Percentiles rank a stretch among this genome's conserved stretches.
These are phyloP conservation scores for Jaculus jaculus DNA, from an alignment of 2,113 vertebrate species.

Conservation along the genomic window DNA sequence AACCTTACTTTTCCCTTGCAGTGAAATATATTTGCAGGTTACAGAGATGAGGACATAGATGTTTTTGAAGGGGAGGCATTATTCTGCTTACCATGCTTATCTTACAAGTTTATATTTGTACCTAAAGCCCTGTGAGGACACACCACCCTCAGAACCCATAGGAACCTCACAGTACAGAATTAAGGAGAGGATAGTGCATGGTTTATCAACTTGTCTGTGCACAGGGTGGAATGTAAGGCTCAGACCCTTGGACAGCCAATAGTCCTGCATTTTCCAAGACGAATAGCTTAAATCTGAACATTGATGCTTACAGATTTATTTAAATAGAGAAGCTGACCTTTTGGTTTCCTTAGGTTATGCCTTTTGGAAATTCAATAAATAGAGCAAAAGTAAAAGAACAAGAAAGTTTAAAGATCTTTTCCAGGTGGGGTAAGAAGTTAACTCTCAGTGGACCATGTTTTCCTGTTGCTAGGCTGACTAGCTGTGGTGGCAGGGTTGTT, in stretches of 20 bases:
- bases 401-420: slow-evolving; percentile 52
- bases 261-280: background rate
- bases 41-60: accelerated
- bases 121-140: background rate
- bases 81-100: background rate
- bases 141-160: accelerated
- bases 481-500: slow-evolving; percentile 63
- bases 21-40: background rate
- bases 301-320: background rate
- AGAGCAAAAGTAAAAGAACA: slow-evolving; percentile 39
- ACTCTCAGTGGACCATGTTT: slow-evolving; percentile 53
- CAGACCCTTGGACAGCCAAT: background rate
- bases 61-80: background rate
- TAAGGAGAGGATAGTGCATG: background rate
- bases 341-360: background rate
- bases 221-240: background rate
- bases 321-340: background rate
- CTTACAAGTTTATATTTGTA: background rate
- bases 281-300: background rate
- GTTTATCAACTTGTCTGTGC: background rate
- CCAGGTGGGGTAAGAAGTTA: slow-evolving; percentile 64
- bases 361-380: background rate
- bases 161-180: background rate
- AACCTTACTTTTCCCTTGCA: background rate
- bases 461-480: slow-evolving; percentile 63